Evolutionary conservation across 2,888 invertebrate genomes (phyloP).

Genomic region (Caenorhabditis sulstoni): DNA sequence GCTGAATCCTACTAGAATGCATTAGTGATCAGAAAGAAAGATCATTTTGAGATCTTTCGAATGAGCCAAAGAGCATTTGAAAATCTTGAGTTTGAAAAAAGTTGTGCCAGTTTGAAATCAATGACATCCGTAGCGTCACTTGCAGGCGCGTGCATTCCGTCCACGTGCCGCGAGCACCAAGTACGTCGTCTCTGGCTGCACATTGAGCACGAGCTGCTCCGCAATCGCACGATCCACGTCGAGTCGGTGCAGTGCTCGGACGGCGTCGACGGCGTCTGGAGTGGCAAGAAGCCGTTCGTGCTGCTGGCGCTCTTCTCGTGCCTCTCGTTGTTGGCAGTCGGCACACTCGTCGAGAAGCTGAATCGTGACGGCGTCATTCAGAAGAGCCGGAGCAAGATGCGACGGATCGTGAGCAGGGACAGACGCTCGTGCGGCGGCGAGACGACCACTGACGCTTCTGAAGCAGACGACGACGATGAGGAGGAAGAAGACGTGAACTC

Average conservation of each 20-base stretch:
- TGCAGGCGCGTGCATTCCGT: conserved; percentile 23
- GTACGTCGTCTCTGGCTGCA: too few relatives aligned
- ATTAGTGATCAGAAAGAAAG: too few relatives aligned
- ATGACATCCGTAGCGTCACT: too few relatives aligned
- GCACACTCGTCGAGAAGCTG: conserved; percentile 42
- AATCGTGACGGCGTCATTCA: conserved; percentile 36
- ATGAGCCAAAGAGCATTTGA: too few relatives aligned
- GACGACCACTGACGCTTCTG: too few relatives aligned
- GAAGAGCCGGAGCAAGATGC: conserved; percentile 37
- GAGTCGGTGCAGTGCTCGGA: too few relatives aligned
- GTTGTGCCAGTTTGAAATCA: too few relatives aligned
- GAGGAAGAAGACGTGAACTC: background rate
- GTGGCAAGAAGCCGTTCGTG: conserved; percentile 8
- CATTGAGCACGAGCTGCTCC: too few relatives aligned
- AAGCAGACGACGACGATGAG: background rate
- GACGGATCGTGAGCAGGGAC: conserved; percentile 13
- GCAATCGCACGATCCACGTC: too few relatives aligned
- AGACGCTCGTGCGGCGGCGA: conserved; percentile 4
- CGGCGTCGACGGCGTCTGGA: background rate
- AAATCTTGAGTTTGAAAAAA: too few relatives aligned
- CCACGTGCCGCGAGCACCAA: conserved; percentile 14
- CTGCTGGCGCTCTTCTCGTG: conserved; percentile 22
- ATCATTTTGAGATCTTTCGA: too few relatives aligned
- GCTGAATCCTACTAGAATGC: too few relatives aligned
- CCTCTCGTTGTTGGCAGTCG: conserved; percentile 16